A percentile compares a stretch with the other conserved stretches of the same genome.
These are phyloP conservation scores for Sciurus carolinensis DNA, from an alignment of 2,797 vertebrate genomes.

Conservation along the genomic window DNA sequence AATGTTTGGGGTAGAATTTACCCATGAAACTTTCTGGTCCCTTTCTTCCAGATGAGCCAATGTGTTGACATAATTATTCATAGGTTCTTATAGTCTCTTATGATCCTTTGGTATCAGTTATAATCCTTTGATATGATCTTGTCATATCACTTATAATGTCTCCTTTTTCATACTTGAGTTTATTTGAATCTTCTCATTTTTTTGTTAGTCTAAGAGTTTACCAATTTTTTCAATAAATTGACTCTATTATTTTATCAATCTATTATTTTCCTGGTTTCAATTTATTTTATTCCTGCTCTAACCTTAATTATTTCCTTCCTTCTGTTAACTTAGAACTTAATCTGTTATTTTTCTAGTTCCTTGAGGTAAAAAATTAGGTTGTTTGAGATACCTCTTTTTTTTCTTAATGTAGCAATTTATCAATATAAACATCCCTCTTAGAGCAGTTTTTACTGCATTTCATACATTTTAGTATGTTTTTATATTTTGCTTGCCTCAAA, in stretches of 20 bases:
- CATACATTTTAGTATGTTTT: neutral
- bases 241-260: neutral
- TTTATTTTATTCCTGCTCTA: neutral
- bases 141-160: neutral
- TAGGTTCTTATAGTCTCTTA: neutral
- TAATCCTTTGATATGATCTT: too few relatives aligned
- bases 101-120: too few relatives aligned
- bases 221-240: neutral
- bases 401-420: neutral
- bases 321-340: neutral
- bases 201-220: neutral
- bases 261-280: neutral
- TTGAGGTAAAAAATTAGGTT: neutral
- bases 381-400: neutral
- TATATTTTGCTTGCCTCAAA: neutral
- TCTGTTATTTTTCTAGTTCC: neutral
- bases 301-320: neutral
- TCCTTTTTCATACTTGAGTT: neutral
- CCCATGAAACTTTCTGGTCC: neutral
- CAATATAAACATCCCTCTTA: neutral
- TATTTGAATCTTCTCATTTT: neutral
- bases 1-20: neutral
- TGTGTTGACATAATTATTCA: too few relatives aligned
- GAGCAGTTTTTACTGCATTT: neutral
- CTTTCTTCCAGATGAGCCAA: neutral